Base-by-base conservation (phyloP, 2,888 invertebrate species). In the Saturnia japonica region DNA sequence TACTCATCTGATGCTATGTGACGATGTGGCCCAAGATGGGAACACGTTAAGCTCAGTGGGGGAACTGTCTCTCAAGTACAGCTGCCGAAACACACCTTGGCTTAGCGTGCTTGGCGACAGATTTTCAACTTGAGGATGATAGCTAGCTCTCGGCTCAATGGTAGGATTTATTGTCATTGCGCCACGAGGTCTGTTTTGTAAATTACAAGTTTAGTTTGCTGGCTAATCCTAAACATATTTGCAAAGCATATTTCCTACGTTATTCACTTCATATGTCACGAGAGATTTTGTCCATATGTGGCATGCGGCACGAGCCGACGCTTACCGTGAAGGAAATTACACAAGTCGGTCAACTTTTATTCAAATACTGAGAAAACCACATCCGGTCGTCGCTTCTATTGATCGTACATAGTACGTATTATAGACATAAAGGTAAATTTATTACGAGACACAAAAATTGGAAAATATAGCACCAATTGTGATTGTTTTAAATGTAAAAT, bases 261-360 rank as follows among this genome's bases (percentile, higher is more conserved):
- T 72, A 75, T 73, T 75, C 78, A 60, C 68, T 70, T 42, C 70
- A 60, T 73, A 72, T 66, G 67, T 68, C 67, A 40, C 22, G 67
- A 42, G 66, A 54, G 70, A 67, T 67, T 70, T 76, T 77, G 73
- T 76, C 77, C 74, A 77, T 68, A 75, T 74, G 73, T 72, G 74
- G 73, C 74, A 75, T 74, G 73, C 72, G 74, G 73, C 74, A 77
- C 22, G 42, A 67, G 42, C 40, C 43, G 25, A 66, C 25, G 28
- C 6, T n/a, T 64, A 84, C 82, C 77, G 82, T 84, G 84, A 86
- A 88, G 89, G 88, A 89, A 85, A 82, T 86, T 87, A 87, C 86
- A 85, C 83, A 84, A 85, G 82, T 84, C 82, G 78, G 82, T 80
- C 85, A 86, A 85, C 81, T 87, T 87, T 81, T 87, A 84, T 86